Percentiles rank a stretch among this genome's conserved stretches.
These are phyloP conservation scores for Hedychridium roseum DNA, from an alignment of 2,888 invertebrate species.

Conservation along the genomic window DNA sequence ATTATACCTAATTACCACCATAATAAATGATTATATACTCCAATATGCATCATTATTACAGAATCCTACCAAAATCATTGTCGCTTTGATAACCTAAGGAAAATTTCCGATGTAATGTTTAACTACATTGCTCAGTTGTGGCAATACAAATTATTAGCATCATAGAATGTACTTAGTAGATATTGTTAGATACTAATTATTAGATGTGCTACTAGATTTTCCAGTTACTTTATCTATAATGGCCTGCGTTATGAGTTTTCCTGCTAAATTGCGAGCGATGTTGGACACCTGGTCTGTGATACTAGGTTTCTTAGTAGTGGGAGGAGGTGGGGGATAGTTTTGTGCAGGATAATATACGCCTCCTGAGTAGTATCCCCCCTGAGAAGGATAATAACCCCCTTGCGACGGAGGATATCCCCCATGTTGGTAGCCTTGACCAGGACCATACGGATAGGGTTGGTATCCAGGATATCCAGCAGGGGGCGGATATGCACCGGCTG, in stretches of 20 bases:
- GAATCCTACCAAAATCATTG: no score
- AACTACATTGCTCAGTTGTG: no score
- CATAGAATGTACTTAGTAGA: no score
- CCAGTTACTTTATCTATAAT: constrained; percentile 51
- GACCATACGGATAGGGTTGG: constrained; percentile 21
- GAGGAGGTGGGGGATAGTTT: constrained; percentile 20
- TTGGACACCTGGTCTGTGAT: constrained; percentile 46
- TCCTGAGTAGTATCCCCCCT: constrained; percentile 21
- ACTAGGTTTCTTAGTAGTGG: constrained; percentile 47
- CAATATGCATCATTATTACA: no score
- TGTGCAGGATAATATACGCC: constrained; percentile 28
- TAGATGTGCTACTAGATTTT: no score
- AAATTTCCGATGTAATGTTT: no score
- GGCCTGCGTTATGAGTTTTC: constrained; percentile 47
- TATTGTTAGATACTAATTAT: no score
- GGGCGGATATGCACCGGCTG: constrained; percentile 10
- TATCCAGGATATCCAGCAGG: constrained; percentile 26
- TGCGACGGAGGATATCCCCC: constrained; percentile 27
- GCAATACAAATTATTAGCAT: no score
- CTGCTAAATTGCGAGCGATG: constrained; percentile 50
- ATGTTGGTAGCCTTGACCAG: no score
- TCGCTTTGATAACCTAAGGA: no score
- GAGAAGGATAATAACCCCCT: constrained; percentile 29
- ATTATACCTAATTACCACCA: no score
- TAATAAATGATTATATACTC: no score